Evolutionary conservation across 2,797 vertebrate species (phyloP), one percentile per base, ranked within the genome.

Genomic region (Myiotriccus ornatus): DNA sequence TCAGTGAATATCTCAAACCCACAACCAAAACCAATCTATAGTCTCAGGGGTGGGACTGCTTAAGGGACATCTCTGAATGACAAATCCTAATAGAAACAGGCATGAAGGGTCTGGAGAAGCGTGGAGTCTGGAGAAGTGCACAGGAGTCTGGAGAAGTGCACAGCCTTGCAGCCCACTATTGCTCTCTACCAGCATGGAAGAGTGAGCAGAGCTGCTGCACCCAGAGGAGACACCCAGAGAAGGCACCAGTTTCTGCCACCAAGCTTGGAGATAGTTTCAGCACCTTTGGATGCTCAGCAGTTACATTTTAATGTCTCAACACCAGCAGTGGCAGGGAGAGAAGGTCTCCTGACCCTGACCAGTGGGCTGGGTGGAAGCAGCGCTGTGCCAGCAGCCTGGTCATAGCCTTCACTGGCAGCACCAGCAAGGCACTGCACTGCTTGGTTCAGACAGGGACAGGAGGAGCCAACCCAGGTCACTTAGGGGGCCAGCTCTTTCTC

Each of bases 351-450:
- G 57, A 67, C 37, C 22, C 71, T 35, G 32, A 11, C 8, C 65
- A 30, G 32, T 14, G 25, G 52, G 6, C 37, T 44, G 46, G 13
- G 22, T 17, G 4, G 4, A 30, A 13, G 34, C 4, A 41, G 23
- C 0, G 0, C 34, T 34, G 52, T 22, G 55, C 12, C 37, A 22
- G 43, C 49, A 84, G 28, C 64, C 35, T 55, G 30, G 46, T 19
- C n/a, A 23, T 0, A 69, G 55, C 46, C 49, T 56, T 39, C 18
- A 44, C 13, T 0, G 0, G 49, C 44, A 52, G 64, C 64, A 77
- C n/a, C 2, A 2, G 43, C 53, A 35, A 0, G 0, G 18, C 50
- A 32, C 56, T 22, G 50, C 12, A 7, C 70, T 55, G 65, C 20
- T 50, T 43, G 52, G 23, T 19, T 74, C 70, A 64, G 7, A 27